phyloP scores from a whole-genome alignment of 2,113 vertebrate species.

The Dasyprocta punctata region DNA sequence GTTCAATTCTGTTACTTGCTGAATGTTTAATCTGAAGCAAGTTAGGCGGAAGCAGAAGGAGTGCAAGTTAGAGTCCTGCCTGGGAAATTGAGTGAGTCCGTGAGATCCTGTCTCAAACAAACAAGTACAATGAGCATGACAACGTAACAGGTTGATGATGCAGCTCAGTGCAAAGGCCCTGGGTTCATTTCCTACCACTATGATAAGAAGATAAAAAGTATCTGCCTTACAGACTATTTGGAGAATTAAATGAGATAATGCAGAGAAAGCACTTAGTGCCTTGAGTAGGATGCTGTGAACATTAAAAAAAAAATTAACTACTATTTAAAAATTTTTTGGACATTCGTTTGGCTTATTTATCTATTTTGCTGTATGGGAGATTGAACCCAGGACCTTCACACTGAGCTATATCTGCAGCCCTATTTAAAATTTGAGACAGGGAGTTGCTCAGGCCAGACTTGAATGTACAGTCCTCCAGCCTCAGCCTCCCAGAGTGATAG shows the following conservation, averaged over 20 bases:
- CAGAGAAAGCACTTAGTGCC: not conserved
- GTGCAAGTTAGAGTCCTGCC: not conserved
- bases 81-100: not conserved
- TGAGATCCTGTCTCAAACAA: not conserved
- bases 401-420: not conserved
- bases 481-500: not conserved
- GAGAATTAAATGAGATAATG: not conserved
- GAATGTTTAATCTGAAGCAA: constrained; percentile 3
- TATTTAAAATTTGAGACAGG: not conserved
- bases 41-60: not conserved
- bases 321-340: not conserved
- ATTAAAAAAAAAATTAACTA: constrained; percentile 12
- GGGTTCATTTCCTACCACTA: not conserved
- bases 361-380: not conserved
- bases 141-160: not conserved
- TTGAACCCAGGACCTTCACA: not conserved
- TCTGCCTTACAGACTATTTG: not conserved
- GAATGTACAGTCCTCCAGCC: not conserved
- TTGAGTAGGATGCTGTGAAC: not conserved
- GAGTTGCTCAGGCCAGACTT: not conserved
- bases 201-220: not conserved
- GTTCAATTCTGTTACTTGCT: not conserved
- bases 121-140: not conserved
- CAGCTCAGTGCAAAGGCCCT: not conserved
- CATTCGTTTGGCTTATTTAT: not conserved